These are phyloP conservation scores for Petrosia ficiformis DNA, from an alignment of 37 sponge, comb jelly and placozoan species.

Conservation along the genomic window DNA sequence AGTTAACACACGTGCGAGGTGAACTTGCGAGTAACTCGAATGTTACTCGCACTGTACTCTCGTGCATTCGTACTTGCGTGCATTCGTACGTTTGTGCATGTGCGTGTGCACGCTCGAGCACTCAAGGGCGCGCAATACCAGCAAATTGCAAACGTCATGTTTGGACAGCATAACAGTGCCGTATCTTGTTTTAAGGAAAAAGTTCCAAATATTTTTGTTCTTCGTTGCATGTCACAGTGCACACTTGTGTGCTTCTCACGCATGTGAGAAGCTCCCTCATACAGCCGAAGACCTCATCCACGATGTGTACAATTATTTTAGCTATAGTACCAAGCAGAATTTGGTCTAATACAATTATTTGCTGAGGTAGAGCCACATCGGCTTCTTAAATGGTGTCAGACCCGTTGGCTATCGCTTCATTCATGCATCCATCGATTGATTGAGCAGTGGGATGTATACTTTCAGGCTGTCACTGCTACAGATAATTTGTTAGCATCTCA, in stretches of 20 bases:
- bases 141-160: slow-evolving; percentile 34
- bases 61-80: too few relatives aligned
- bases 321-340: slow-evolving; percentile 15
- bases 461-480: slow-evolving; percentile 7
- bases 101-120: too few relatives aligned
- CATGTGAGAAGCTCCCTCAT: too few relatives aligned
- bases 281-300: slow-evolving; percentile 24
- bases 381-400: slow-evolving; percentile 13
- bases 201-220: slow-evolving; percentile 17
- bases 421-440: slow-evolving; percentile 7
- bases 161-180: slow-evolving; percentile 24
- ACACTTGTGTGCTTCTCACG: slow-evolving; percentile 16
- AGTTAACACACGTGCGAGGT: too few relatives aligned
- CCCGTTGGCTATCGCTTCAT: slow-evolving; percentile 32
- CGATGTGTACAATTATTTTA: slow-evolving; percentile 28
- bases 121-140: too few relatives aligned
- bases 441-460: slow-evolving; percentile 41
- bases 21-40: too few relatives aligned
- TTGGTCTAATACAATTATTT: slow-evolving; percentile 23
- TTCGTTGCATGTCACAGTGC: slow-evolving; percentile 32
- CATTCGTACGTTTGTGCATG: too few relatives aligned
- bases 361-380: slow-evolving; percentile 10
- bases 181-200: not conserved
- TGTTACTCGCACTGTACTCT: too few relatives aligned
- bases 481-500: slow-evolving; percentile 15